phyloP scores from a whole-genome alignment of 2,113 vertebrate species.

The Alouatta palliata region DNA sequence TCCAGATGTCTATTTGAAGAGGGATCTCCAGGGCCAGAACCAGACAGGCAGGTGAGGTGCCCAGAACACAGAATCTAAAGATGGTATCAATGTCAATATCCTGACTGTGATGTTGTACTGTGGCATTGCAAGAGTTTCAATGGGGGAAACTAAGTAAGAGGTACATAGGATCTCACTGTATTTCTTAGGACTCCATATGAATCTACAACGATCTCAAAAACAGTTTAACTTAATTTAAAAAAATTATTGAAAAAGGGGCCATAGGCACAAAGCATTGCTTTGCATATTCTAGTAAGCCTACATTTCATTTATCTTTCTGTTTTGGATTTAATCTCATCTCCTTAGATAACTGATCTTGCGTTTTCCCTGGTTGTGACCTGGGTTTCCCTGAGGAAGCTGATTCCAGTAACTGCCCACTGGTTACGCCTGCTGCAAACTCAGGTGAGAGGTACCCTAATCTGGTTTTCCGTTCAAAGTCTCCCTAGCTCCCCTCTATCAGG shows the following conservation, averaged over 20 bases:
- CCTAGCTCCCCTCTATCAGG: not conserved
- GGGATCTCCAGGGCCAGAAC: not conserved
- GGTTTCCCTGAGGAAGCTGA: not conserved
- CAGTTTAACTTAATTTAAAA: not conserved
- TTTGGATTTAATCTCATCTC: not conserved
- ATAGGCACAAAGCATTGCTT: accelerated
- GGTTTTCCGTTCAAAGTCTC: not conserved
- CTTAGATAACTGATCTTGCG: not conserved
- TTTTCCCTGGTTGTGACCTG: not conserved
- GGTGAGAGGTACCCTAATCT: not conserved
- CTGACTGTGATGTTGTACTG: accelerated
- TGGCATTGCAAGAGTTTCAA: accelerated
- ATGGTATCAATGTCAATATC: accelerated
- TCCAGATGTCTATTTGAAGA: not conserved
- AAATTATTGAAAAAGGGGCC: not conserved
- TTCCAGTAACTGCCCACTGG: accelerated
- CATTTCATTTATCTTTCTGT: not conserved
- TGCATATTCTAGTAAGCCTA: not conserved
- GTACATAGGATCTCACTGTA: accelerated
- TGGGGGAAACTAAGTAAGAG: not conserved
- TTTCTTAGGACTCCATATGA: not conserved
- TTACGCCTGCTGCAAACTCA: not conserved
- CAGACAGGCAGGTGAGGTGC: too few relatives aligned
- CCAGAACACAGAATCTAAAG: accelerated
- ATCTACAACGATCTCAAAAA: not conserved